Conservation (phyloP, 1,140 invertebrate species). For the Colletes gigas region DNA sequence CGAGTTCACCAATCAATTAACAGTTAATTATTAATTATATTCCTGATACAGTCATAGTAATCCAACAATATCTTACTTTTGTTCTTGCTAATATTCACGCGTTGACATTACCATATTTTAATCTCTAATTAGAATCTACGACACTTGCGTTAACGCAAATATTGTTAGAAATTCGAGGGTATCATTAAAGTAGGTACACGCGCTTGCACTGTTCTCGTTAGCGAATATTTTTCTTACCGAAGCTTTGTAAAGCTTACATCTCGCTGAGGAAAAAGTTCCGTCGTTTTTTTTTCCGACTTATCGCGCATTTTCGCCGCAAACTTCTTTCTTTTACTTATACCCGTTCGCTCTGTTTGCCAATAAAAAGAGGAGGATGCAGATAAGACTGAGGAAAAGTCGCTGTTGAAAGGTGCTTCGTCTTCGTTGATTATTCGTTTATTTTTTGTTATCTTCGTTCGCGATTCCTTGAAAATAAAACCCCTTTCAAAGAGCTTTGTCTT, state of each 20-base stretch:
- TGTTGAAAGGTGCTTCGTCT: not conserved
- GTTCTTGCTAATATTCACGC: too few species aligned
- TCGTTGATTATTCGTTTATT: too few species aligned
- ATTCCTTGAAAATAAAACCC: not conserved
- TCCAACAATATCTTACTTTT: too few species aligned
- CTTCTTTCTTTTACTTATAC: slow-evolving; percentile 6
- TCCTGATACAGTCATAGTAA: too few species aligned
- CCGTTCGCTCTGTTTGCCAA: not conserved
- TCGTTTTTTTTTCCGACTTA: not conserved
- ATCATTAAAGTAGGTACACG: too few species aligned
- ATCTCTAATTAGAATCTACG: too few species aligned
- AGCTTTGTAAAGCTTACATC: not conserved
- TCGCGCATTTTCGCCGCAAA: not conserved
- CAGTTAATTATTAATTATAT: too few species aligned
- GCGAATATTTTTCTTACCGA: not conserved
- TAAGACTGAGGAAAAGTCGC: not conserved
- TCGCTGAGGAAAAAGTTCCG: not conserved
- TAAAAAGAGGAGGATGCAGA: not conserved
- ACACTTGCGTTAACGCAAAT: not conserved
- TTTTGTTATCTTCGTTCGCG: not conserved
- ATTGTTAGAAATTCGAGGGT: not conserved
- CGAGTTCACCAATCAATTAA: too few species aligned
- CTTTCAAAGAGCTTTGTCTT: not conserved
- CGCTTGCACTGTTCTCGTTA: not conserved
- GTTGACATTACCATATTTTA: too few species aligned